phyloP scores from a whole-genome alignment of 2,113 vertebrate genomes.

The Myiopsitta monachus region DNA sequence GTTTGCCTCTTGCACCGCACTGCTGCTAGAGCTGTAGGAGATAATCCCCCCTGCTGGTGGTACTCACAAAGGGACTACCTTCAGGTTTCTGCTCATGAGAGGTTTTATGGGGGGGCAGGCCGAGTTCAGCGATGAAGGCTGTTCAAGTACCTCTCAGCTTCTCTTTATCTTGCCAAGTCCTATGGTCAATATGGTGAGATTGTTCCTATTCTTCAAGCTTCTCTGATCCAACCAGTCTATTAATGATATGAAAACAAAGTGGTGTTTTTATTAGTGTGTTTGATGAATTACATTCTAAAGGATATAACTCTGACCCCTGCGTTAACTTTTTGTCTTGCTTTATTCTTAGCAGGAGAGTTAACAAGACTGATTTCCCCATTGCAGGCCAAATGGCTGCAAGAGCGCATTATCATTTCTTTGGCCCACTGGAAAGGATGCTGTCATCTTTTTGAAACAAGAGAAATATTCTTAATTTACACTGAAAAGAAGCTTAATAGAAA shows the following conservation, averaged over 20 bases:
- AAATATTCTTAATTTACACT: not conserved
- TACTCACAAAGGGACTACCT: not conserved
- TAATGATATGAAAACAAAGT: not conserved
- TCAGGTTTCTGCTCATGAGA: not conserved
- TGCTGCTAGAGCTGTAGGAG: not conserved
- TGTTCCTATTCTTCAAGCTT: not conserved
- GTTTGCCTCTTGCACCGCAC: not conserved
- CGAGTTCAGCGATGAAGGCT: not conserved
- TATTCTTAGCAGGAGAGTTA: not conserved
- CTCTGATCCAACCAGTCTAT: not conserved
- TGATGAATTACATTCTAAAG: not conserved
- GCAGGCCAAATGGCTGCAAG: not conserved
- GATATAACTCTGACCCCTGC: not conserved
- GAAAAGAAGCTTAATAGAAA: not conserved
- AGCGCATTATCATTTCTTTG: not conserved
- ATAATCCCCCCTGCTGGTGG: not conserved
- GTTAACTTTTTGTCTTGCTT: not conserved
- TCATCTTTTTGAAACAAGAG: not conserved
- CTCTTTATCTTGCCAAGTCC: not conserved
- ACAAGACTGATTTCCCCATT: not conserved
- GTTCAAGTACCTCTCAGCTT: not conserved
- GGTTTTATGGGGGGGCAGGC: not conserved
- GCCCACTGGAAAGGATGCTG: not conserved
- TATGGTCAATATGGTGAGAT: not conserved
- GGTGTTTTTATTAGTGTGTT: not conserved